Evolutionary conservation across 2,797 vertebrate genomes (phyloP).

Genomic region (Denticeps clupeoides): DNA sequence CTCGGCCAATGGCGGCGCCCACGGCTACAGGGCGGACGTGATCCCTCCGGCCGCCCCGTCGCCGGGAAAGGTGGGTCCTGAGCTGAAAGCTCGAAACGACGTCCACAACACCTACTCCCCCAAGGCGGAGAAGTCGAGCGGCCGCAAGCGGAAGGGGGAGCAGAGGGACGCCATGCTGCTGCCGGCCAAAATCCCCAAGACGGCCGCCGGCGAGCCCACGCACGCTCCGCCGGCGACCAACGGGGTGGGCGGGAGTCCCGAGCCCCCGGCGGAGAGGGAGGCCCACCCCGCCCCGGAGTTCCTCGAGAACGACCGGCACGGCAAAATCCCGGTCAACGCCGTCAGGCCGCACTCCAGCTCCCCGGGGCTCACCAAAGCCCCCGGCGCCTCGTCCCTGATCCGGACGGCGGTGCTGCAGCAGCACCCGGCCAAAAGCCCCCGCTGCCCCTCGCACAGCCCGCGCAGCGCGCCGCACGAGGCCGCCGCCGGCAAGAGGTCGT

Average conservation of each 20-base stretch:
- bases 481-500: conserved; percentile 70
- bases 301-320: conserved; percentile 81
- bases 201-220: conserved; percentile 56
- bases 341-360: conserved; percentile 93
- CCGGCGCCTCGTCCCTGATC: conserved; percentile 80
- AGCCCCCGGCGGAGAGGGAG: conserved; percentile 60
- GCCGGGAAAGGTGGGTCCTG: conserved; percentile 62
- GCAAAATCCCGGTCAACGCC: conserved; percentile 86
- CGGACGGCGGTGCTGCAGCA: conserved; percentile 83
- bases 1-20: conserved; percentile 83
- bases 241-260: conserved; percentile 79
- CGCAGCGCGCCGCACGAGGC: conserved; percentile 69
- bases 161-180: conserved; percentile 71
- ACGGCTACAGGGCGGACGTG: conserved; percentile 73
- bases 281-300: conserved; percentile 62
- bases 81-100: conserved; percentile 81
- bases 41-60: conserved; percentile 53
- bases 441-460: conserved; percentile 75
- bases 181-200: conserved; percentile 73
- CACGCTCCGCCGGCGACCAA: conserved; percentile 79
- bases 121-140: conserved; percentile 73
- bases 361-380: conserved; percentile 75
- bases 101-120: conserved; percentile 84
- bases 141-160: conserved; percentile 78
- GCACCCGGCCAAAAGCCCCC: conserved; percentile 75